Evolutionary conservation across 2,888 invertebrate genomes (phyloP), one percentile per base, ranked within the genome.

Genomic region (Byasa hedistus): DNA sequence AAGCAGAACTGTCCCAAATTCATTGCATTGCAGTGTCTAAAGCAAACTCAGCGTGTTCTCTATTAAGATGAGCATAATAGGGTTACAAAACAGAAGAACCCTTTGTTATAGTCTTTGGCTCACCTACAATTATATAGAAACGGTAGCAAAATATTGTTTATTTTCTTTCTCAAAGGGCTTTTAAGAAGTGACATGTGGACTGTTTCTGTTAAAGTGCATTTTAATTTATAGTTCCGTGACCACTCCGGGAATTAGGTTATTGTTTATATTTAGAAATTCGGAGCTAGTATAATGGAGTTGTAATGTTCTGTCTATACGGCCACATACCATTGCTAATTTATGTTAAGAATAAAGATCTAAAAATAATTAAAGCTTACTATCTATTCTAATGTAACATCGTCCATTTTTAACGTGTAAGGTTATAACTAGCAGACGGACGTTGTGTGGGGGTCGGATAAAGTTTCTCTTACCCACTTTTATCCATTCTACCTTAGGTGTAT

Each of bases 71-170:
- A 82, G 82, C 80, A 87, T 87, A 90, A 90, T 87, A 82, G 86
- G 82, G 85, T 87, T 87, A 86, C 78, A 79, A 76, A 77, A 77
- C 76, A 78, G 74, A 71, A 79, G 75, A 76, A 73, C 76, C 80
- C 78, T 81, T 90, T 91, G 90, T 89, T 77, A 68, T 57, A 58
- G 55, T 27, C 86, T 85, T 82, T 84, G 87, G 86, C 76, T 81
- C 83, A 83, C 83, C 84, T 83, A 79, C 79, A 81, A 82, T 83
- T 78, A 75, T 71, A 78, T 73, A 69, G 74, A 77, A 82, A 84
- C 86, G 81, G 90, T 87, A 87, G 91, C 90, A 83, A 91, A 90
- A 91, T 88, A 87, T 89, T 89, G 87, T 91, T 87, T 89, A 83
- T 88, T 89, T 89, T 85, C 84, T 76, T 80, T 80, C 83, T 80